Evolutionary conservation across 2,113 vertebrate species (phyloP).

Genomic region (Empidonax alnorum): DNA sequence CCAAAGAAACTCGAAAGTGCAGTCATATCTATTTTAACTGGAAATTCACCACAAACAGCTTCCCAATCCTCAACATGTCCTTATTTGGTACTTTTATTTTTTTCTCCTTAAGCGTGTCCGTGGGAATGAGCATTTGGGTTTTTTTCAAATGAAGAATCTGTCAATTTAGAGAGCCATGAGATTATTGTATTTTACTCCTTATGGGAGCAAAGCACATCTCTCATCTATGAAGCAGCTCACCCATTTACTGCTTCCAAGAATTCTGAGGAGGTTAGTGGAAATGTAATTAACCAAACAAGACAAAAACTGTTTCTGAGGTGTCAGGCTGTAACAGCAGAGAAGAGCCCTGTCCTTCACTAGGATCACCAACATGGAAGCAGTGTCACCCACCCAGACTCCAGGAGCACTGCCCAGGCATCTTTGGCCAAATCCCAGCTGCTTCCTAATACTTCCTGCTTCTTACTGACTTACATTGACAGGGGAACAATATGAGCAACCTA

Average conservation of each 20-base stretch:
- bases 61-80: not conserved
- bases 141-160: not conserved
- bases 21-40: not conserved
- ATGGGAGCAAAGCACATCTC: not conserved
- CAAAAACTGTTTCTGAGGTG: not conserved
- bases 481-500: not conserved
- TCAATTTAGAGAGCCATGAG: not conserved
- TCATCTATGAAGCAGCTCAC: not conserved
- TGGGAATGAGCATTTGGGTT: not conserved
- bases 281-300: not conserved
- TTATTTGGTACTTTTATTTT: not conserved
- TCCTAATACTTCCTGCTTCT: not conserved
- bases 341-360: not conserved
- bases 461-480: rapidly evolving
- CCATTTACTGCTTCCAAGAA: not conserved
- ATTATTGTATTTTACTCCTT: not conserved
- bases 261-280: not conserved
- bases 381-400: not conserved
- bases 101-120: rapidly evolving
- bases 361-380: rapidly evolving
- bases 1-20: not conserved
- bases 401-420: not conserved
- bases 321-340: not conserved
- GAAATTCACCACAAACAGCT: not conserved
- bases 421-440: not conserved